A percentile compares a stretch with the other conserved stretches of the same genome.
phyloP scores from a whole-genome alignment of 2,113 vertebrate species.

The Nesoenas mayeri region DNA sequence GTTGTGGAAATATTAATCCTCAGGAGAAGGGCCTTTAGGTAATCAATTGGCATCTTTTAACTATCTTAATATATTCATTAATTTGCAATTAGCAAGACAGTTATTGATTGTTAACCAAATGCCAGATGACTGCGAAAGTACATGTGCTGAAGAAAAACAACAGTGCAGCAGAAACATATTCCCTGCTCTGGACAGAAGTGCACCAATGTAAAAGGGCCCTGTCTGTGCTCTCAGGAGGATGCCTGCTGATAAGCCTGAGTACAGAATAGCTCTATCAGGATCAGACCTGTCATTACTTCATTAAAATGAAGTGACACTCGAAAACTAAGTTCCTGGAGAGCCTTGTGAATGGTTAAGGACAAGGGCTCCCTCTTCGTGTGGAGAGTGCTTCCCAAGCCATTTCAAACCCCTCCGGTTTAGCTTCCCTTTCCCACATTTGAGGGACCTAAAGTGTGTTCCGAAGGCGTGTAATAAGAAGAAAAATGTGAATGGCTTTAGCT shows the following conservation, averaged over 20 bases:
- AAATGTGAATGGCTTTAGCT: neutral
- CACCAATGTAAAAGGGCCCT: neutral
- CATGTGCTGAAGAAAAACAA: neutral
- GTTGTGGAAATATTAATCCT: neutral
- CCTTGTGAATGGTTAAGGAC: neutral
- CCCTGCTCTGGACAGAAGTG: neutral
- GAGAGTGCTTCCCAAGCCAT: neutral
- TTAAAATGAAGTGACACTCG: conserved; percentile 27
- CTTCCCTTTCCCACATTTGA: neutral
- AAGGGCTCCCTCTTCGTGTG: neutral
- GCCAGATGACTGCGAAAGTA: neutral
- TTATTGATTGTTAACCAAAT: conserved; percentile 15
- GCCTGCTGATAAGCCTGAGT: neutral
- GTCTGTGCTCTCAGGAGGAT: neutral
- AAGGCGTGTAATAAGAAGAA: neutral
- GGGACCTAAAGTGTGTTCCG: neutral
- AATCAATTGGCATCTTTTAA: conserved; percentile 8
- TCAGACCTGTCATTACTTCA: neutral
- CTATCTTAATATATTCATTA: neutral
- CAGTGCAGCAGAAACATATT: neutral
- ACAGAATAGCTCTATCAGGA: neutral
- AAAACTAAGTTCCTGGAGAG: neutral
- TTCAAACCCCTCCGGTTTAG: neutral
- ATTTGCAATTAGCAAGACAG: neutral
- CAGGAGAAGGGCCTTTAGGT: neutral